Evolutionary conservation across 1,140 invertebrate genomes (phyloP), one percentile per base, ranked within the genome.

Genomic region (Heliconius melpomene): DNA sequence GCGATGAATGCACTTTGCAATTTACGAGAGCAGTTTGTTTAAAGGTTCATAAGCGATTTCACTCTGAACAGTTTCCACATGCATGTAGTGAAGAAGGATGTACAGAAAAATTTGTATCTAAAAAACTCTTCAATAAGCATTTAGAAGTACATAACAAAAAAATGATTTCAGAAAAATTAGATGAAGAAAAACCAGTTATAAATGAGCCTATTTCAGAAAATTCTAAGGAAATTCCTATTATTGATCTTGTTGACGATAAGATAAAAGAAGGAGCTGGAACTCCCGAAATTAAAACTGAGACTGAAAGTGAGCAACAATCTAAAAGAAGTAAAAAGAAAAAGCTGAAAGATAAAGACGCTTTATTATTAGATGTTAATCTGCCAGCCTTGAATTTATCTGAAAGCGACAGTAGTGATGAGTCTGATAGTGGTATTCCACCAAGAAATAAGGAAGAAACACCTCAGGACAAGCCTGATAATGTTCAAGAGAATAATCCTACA

Each of bases 341-440:
- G 86, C 93, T 94, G 60, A 95, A 95, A 85, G 94, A 95, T 82
- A 96, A 97, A 87, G 96, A 96, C 40, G 96, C 96, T 80, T 88
- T 93, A 79, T 84, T 95, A 54, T 85, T 94, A 82, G 97, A 98
- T 94, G 93, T 95, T 9, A 94, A 95, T 86, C 91, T 98, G 8
- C 97, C 97, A 3, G 97, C 97, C 7, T 93, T 97, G 52, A 98
- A 98, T 95, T 92, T 98, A 72, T 98, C 97, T 1, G 97, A 98
- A 85, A 97, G 96, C 90, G 96, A 97, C 84, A 96, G 96, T 79
- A 97, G 97, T 89, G 97, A 97, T 82, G 97, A 97, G 82, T 97
- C 96, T 9, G 97, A 97, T 80, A 94, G 95, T 70, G 96, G 96
- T 74, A 86, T 91, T 16, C 89, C 94, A 74, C 84, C 82, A 40